Base-by-base conservation (phyloP, 2,797 vertebrate genomes). In the Syngnathus rostellatus region DNA sequence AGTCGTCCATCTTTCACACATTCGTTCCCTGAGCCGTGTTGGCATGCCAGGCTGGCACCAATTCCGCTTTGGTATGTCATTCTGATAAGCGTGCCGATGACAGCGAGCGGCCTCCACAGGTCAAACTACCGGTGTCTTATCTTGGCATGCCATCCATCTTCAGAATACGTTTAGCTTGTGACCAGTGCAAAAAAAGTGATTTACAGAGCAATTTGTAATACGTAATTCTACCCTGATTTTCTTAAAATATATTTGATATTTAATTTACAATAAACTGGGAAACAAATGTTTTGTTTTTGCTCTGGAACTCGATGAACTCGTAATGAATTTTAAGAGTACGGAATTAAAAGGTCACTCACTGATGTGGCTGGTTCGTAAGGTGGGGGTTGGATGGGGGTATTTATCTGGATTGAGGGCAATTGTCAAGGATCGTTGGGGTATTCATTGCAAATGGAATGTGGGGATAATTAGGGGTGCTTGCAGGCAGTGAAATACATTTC, bases 51-150 rank as follows among this genome's bases (percentile, higher is more conserved):
- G 54, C 72, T 69, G 72, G 62, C 65, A 72, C 71, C 88, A 84
- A 90, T 91, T 90, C 88, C 51, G 63, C 75, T 83, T 69, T 74
- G 86, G 85, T 86, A 82, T 83, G 86, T 85, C 76, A 72, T 72
- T 84, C 85, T 85, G 85, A 80, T 84, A 88, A 86, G 74, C 85
- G 68, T 11, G 63, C 67, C 60, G 76, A 63, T 88, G 90, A 88
- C 70, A 80, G 86, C 72, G 58, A 41, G 60, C 60, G 6, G 11
- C 23, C 5, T 12, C 54, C 54, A 10, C 21, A 51, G n/a, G n/a
- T 19, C 17, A 50, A n/a, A n/a, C 48, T 19, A 50, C 48, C 48
- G 3, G 6, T 50, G 48, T 19, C 23, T 6, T 23, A 55, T 55
- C 21, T 25, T 55, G 23, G 8, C 51, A 11, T 53, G 11, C 3